Evolutionary conservation across 2,113 vertebrate genomes (phyloP).

Genomic region (Podarcis cretensis): DNA sequence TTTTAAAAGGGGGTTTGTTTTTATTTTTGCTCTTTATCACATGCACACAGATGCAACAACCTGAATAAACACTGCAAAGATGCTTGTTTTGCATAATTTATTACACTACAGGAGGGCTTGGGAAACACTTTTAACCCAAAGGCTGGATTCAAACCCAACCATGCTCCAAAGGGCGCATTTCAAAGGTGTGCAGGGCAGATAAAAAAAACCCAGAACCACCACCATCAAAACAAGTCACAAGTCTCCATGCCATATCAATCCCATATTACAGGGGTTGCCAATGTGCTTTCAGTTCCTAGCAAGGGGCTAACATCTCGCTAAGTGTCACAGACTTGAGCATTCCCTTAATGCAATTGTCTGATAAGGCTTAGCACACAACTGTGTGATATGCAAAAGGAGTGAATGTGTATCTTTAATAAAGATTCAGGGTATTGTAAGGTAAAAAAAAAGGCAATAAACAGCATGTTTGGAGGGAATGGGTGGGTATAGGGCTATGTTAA

Average conservation of each 20-base stretch:
- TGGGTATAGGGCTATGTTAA: slow-evolving; percentile 2
- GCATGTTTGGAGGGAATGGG: not conserved
- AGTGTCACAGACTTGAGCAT: not conserved
- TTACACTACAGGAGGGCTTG: not conserved
- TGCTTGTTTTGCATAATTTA: not conserved
- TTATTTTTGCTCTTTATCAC: too few species aligned
- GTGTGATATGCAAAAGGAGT: slow-evolving; percentile 2
- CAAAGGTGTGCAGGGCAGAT: too few species aligned
- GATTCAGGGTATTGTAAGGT: slow-evolving; percentile 40
- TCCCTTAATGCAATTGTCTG: not conserved
- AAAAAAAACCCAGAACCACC: too few species aligned
- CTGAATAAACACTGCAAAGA: not conserved
- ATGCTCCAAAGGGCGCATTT: too few species aligned
- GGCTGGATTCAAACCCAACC: too few species aligned
- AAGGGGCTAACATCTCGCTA: not conserved
- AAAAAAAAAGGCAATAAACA: not conserved
- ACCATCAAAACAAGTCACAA: too few species aligned
- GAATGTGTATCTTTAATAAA: not conserved
- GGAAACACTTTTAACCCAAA: too few species aligned
- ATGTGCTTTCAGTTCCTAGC: not conserved
- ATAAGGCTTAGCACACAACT: not conserved
- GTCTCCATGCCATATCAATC: not conserved
- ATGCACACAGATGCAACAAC: not conserved
- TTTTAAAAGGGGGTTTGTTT: too few species aligned
- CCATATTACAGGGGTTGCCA: not conserved